Evolutionary conservation across 2,113 vertebrate genomes (phyloP).

Genomic region (Perognathus longimembris): DNA sequence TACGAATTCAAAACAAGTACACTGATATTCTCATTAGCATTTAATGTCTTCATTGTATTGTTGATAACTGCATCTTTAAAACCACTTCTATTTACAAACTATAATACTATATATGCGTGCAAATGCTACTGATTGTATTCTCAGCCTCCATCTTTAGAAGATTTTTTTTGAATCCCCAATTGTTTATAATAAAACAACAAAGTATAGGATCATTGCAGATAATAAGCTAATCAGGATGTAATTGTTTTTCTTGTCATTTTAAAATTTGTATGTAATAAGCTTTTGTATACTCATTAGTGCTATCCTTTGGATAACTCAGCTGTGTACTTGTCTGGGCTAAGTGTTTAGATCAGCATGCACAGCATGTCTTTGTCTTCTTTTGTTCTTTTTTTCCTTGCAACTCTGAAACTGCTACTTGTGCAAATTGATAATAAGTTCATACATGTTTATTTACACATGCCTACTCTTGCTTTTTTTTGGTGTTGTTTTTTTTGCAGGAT

Average conservation of each 20-base stretch:
- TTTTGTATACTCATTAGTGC: background rate
- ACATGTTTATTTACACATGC: background rate
- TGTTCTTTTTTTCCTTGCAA: background rate
- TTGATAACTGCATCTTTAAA: background rate
- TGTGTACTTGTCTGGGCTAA: background rate
- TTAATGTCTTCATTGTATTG: background rate
- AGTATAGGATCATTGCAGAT: background rate
- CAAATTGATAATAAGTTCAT: background rate
- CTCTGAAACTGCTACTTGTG: background rate
- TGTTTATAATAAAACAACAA: background rate
- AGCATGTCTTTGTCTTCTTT: background rate
- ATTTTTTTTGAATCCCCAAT: background rate
- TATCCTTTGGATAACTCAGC: background rate
- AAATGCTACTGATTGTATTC: background rate
- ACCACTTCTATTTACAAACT: constrained; percentile 7
- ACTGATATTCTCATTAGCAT: background rate
- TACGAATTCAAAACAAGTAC: background rate
- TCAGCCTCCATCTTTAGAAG: background rate
- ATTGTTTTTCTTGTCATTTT: background rate
- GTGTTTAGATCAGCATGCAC: background rate
- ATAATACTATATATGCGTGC: background rate
- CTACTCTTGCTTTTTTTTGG: too few species aligned
- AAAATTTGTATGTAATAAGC: background rate
- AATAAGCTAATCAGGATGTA: background rate
- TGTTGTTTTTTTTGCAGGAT: too few species aligned